phyloP scores from a whole-genome alignment of 2,113 vertebrate species.

The Cephalopholis sonnerati region DNA sequence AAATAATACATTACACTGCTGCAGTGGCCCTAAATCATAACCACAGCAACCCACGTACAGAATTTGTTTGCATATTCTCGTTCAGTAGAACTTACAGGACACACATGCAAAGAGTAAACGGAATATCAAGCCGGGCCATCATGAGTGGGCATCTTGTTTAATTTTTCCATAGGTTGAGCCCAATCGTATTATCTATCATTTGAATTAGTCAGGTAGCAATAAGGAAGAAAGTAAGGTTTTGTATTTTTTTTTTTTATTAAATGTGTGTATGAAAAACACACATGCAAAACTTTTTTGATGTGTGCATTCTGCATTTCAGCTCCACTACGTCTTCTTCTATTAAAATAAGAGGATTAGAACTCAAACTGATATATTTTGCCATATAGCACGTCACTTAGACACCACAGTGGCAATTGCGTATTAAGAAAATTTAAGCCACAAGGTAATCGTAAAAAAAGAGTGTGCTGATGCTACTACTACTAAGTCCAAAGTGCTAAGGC shows the following conservation, averaged over 20 bases:
- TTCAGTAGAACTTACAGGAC: not conserved
- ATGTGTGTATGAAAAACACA: not conserved
- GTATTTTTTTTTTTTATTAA: no score
- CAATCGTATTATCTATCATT: not conserved
- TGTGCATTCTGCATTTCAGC: not conserved
- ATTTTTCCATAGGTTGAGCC: not conserved
- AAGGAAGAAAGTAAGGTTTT: not conserved
- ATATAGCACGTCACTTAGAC: not conserved
- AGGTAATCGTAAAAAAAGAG: not conserved
- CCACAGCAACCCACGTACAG: not conserved
- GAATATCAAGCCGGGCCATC: not conserved
- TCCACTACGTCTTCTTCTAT: not conserved
- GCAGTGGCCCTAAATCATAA: not conserved
- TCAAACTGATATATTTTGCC: not conserved
- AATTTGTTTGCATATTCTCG: not conserved
- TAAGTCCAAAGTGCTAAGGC: not conserved
- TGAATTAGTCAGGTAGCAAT: not conserved
- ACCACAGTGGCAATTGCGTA: not conserved
- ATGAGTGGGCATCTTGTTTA: no score
- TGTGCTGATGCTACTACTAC: no score
- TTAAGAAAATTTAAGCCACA: not conserved
- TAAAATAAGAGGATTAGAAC: not conserved
- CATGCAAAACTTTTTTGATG: not conserved
- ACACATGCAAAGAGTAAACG: not conserved
- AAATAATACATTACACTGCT: not conserved